Evolutionary conservation across 2,113 vertebrate genomes (phyloP).

Genomic region (Edolisoma coerulescens): DNA sequence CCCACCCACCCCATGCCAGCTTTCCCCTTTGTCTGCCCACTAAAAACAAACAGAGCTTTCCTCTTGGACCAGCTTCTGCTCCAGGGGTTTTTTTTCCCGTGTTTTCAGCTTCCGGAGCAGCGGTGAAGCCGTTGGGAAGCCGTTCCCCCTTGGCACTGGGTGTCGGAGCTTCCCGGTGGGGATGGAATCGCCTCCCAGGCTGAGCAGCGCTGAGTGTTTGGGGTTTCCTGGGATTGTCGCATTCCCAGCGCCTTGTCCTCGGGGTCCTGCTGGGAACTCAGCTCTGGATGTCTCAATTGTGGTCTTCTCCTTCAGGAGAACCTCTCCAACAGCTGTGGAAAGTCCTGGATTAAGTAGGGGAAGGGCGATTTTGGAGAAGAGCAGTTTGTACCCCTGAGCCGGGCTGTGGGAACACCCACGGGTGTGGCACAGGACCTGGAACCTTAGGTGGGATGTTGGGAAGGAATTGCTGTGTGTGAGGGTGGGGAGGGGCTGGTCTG

Average conservation of each 20-base stretch:
- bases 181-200: neutral
- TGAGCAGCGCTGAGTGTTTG: neutral
- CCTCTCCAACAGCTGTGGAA: neutral
- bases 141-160: neutral
- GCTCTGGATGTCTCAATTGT: neutral
- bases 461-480: neutral
- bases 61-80: neutral
- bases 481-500: neutral
- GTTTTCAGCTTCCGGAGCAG: neutral
- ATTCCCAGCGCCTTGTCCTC: neutral
- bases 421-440: neutral
- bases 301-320: neutral
- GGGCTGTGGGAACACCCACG: neutral
- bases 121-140: neutral
- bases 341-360: too few relatives aligned
- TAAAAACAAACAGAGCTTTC: neutral
- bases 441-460: neutral
- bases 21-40: neutral
- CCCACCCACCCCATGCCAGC: neutral
- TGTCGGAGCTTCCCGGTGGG: neutral
- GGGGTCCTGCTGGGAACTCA: neutral
- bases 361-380: neutral
- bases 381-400: accelerated
- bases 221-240: neutral
- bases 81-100: neutral